Conservation (phyloP, 1,140 invertebrate genomes). For the Leptonema lineaticorne region DNA sequence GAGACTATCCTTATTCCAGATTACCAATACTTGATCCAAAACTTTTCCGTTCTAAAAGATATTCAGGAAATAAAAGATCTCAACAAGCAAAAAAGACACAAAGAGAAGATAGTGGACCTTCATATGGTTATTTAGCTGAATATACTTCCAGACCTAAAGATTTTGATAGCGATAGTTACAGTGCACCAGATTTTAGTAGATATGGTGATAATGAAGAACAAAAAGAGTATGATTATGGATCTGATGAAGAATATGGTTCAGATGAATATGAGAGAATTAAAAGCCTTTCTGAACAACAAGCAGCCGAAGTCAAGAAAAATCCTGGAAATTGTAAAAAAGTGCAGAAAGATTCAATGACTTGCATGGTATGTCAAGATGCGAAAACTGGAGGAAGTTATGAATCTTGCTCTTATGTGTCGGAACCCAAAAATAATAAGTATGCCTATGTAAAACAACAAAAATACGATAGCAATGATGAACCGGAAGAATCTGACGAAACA, state of each 20-base stretch:
- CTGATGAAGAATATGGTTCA: conserved; percentile 54
- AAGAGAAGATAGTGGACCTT: conserved; percentile 44
- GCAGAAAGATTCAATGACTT: conserved; percentile 63
- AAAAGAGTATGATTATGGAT: conserved; percentile 52
- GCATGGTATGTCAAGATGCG: conserved; percentile 66
- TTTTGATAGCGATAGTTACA: conserved; percentile 55
- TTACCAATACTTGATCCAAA: conserved; percentile 47
- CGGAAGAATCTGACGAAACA: conserved; percentile 51
- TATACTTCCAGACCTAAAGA: conserved; percentile 54
- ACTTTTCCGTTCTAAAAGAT: conserved; percentile 34
- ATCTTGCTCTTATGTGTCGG: conserved; percentile 67
- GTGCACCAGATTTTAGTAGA: conserved; percentile 42
- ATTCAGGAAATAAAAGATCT: conserved; percentile 30
- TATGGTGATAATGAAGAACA: conserved; percentile 46
- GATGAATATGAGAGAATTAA: conserved; percentile 57
- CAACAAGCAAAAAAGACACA: conserved; percentile 22
- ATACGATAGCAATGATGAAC: conserved; percentile 59
- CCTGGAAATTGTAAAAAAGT: conserved; percentile 64
- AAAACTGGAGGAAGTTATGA: conserved; percentile 70
- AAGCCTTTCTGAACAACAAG: conserved; percentile 57
- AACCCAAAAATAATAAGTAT: conserved; percentile 70
- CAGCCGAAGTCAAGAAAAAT: conserved; percentile 59
- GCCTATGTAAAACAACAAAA: conserved; percentile 64
- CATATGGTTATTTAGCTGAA: conserved; percentile 51
- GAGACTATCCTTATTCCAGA: conserved; percentile 55